Evolutionary conservation across 2,888 invertebrate genomes (phyloP).

Genomic region (Athrips mouffetella): DNA sequence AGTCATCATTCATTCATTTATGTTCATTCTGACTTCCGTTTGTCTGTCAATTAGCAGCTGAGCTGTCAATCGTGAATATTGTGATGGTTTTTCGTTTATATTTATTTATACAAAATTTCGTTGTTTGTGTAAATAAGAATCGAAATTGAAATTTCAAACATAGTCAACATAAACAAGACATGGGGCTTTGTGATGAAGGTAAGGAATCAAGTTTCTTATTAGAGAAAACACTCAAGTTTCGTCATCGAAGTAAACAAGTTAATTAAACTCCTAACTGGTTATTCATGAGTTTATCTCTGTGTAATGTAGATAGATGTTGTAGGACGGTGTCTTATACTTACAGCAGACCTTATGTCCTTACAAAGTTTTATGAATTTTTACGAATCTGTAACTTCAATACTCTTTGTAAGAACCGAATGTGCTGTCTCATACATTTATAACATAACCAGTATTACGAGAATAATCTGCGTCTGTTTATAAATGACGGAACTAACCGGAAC

Average conservation of each 20-base stretch:
- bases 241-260: slow-evolving; percentile 55
- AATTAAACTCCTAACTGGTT: slow-evolving; percentile 43
- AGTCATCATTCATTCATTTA: slow-evolving; percentile 15
- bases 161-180: slow-evolving; percentile 25
- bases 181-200: slow-evolving; percentile 73
- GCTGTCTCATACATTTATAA: too few relatives aligned
- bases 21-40: slow-evolving; percentile 24
- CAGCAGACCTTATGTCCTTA: too few relatives aligned
- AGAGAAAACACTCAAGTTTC: slow-evolving; percentile 20
- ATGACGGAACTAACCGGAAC: slow-evolving; percentile 55
- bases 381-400: background rate
- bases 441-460: background rate
- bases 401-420: background rate
- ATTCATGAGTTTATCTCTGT: slow-evolving; percentile 25
- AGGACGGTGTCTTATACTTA: too few relatives aligned
- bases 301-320: slow-evolving; percentile 1
- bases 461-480: slow-evolving; percentile 28
- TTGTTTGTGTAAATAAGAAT: background rate
- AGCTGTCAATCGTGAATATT: slow-evolving; percentile 26
- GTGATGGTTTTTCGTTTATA: slow-evolving; percentile 23
- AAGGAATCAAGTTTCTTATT: slow-evolving; percentile 34
- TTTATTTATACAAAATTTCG: slow-evolving; percentile 10
- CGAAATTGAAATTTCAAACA: background rate
- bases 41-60: slow-evolving; percentile 24
- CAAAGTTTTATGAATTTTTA: background rate